Evolutionary conservation across 2,797 vertebrate genomes (phyloP), one percentile per base, ranked within the genome.

Genomic region (Orestias chungarensis): DNA sequence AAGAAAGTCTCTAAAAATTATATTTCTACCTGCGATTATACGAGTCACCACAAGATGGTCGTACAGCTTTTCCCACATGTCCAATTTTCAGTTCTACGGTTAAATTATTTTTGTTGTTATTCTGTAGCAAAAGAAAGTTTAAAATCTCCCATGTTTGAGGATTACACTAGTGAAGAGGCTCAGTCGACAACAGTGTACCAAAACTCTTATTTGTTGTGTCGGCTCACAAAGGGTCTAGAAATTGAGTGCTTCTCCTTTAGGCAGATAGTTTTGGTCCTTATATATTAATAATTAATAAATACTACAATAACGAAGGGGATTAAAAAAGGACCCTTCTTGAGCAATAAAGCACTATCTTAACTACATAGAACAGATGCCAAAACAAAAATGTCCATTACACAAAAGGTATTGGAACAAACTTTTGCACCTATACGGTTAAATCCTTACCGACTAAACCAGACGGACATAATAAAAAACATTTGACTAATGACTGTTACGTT

Each of bases 1-100:
- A 62, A 42, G 25, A 12, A 3, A 12, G 14, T 6, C 11, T 40
- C 59, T 23, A 25, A 40, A 40, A 42, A n/a, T 62, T 14, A 40
- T 14, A 25, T 25, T 1, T 15, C 1, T 18, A 42, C 66, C 69
- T 75, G 27, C 12, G 5, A 23, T 61, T n/a, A 3, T 0, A 20
- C 35, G 1, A 4, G 55, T 47, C 12, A 55, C 82, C 93, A 91
- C 88, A 86, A 90, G 92, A 80, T 88, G 92, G 87, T 14, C 73
- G 81, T 86, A 66, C 74, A 66, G 71, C 67, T 52, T 52, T 25
- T 52, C 14, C 12, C 2, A n/a, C 23, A 47, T 23, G 31, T 59
- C 7, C 42, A 64, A 42, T 40, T 57, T 27, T 47, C 52, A 57
- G 18, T 54, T 77, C n/a, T 15, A 25, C 29, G 12, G 3, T 27